These are phyloP conservation scores for Kryptopterus vitreolus DNA, from an alignment of 2,797 vertebrate genomes.

Conservation along the genomic window DNA sequence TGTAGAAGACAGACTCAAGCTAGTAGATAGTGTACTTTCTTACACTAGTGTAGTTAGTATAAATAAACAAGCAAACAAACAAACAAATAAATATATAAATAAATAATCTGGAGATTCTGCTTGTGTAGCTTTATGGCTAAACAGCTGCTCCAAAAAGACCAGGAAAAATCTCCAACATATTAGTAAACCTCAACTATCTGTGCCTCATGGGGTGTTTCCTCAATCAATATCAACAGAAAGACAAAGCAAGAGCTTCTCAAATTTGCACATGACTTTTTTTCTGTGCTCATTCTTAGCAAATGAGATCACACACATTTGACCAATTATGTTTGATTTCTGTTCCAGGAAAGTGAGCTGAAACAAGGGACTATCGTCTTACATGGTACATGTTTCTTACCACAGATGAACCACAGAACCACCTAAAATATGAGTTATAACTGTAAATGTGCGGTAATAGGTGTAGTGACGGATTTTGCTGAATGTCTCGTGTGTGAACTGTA, in stretches of 20 bases:
- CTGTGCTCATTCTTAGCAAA: slow-evolving; percentile 58
- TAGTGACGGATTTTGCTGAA: neutral
- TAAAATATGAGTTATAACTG: neutral
- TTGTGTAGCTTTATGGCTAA: neutral
- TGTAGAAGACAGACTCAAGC: neutral
- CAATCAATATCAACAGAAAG: slow-evolving; percentile 32
- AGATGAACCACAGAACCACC: neutral
- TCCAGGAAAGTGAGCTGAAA: slow-evolving; percentile 23
- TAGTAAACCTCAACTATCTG: slow-evolving; percentile 32
- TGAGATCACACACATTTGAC: slow-evolving; percentile 66
- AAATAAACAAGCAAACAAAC: no score
- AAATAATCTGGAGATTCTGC: neutral
- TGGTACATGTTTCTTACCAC: slow-evolving; percentile 1
- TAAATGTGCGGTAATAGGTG: slow-evolving; percentile 21
- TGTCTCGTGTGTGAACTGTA: slow-evolving; percentile 28
- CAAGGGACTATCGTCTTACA: neutral
- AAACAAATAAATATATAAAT: no score
- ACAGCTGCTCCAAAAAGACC: neutral
- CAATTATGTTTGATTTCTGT: slow-evolving; percentile 40
- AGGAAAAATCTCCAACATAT: slow-evolving; percentile 22
- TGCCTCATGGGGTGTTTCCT: slow-evolving; percentile 26
- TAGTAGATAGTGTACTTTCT: no score
- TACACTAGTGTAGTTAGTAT: neutral
- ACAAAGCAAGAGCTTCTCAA: slow-evolving; percentile 15
- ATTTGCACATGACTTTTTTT: neutral